Evolutionary conservation across 2,797 vertebrate species (phyloP).

Genomic region (Pampus argenteus): DNA sequence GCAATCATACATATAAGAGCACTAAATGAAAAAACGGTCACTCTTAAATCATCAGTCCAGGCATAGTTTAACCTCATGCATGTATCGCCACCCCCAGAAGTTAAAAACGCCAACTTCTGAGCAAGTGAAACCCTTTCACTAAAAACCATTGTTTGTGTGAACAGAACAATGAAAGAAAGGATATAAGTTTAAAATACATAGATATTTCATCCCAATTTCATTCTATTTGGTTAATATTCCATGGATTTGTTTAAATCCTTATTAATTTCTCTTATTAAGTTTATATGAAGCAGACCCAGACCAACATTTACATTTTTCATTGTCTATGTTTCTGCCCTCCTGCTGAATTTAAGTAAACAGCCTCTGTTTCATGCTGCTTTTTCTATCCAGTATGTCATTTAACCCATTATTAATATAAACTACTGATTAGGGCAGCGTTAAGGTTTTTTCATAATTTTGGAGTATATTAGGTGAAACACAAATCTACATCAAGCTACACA

Average conservation of each 20-base stretch:
- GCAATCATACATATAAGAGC: neutral
- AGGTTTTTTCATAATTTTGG: neutral
- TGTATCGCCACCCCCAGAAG: too few species aligned
- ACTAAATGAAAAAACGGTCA: too few species aligned
- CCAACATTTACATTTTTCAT: neutral
- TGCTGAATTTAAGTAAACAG: neutral
- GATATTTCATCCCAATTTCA: too few species aligned
- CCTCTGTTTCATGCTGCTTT: neutral
- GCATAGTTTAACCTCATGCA: too few species aligned
- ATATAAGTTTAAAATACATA: too few species aligned
- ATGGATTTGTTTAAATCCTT: too few species aligned
- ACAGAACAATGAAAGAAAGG: too few species aligned
- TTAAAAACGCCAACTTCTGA: too few species aligned
- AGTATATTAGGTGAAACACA: neutral
- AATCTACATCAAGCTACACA: neutral
- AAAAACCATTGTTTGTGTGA: too few species aligned
- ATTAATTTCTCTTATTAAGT: neutral
- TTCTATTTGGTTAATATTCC: too few species aligned
- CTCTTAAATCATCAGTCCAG: too few species aligned
- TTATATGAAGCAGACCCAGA: neutral
- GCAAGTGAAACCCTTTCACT: too few species aligned
- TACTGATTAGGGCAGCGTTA: slow-evolving; percentile 18
- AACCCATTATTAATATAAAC: slow-evolving; percentile 9
- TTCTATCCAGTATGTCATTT: slow-evolving; percentile 4
- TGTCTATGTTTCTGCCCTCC: neutral